phyloP scores from a whole-genome alignment of 2,797 vertebrate species.

The Notamacropus eugenii region DNA sequence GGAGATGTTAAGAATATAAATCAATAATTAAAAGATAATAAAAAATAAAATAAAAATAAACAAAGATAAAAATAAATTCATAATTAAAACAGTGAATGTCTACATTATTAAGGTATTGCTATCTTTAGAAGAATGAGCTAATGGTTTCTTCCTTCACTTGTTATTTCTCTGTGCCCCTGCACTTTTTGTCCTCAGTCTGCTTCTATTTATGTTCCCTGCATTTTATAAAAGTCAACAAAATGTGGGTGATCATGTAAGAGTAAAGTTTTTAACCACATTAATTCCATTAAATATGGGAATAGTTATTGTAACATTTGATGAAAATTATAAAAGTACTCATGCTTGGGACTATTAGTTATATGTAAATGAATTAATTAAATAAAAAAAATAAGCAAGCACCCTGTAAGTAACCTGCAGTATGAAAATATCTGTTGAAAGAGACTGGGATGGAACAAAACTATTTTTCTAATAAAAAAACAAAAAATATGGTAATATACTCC shows the following conservation, averaged over 20 bases:
- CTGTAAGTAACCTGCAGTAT: not conserved
- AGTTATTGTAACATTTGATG: constrained; percentile 1
- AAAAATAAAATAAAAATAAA: no score
- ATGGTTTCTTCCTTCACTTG: not conserved
- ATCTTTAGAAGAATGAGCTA: not conserved
- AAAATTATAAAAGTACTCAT: constrained; percentile 26
- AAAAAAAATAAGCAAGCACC: not conserved
- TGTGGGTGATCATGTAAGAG: not conserved
- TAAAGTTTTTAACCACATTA: not conserved
- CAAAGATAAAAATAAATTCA: no score
- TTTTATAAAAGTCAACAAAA: constrained; percentile 33
- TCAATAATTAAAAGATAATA: no score
- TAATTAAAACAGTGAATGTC: not conserved
- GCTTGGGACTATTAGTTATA: constrained; percentile 8
- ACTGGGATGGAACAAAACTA: not conserved
- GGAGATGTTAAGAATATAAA: not conserved
- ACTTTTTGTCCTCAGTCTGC: not conserved
- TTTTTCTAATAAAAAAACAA: constrained; percentile 8
- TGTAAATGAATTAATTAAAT: constrained; percentile 33
- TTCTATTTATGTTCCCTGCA: not conserved
- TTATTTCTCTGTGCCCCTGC: not conserved
- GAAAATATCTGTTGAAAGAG: constrained; percentile 11
- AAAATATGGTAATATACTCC: constrained; percentile 19
- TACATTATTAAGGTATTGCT: not conserved
- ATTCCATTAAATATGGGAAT: constrained; percentile 22